A percentile compares a stretch with the other conserved stretches of the same genome.
Conservation (phyloP, 2,888 invertebrate species). For the Acronicta psi region DNA sequence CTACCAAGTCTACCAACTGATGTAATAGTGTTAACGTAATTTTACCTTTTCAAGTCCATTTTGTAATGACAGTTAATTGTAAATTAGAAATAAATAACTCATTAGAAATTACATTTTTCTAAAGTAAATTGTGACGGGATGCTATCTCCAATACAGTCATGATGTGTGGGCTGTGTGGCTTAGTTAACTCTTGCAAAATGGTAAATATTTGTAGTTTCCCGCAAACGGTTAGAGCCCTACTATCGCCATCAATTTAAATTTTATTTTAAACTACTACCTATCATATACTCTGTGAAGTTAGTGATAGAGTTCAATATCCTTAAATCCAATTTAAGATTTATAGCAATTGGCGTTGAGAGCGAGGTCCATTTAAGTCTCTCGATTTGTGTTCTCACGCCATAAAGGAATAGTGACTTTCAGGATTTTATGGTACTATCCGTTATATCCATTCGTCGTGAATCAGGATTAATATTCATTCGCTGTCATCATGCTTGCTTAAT, state of each 20-base stretch:
- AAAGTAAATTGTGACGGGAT: background rate
- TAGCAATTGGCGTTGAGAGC: slow-evolving; percentile 36
- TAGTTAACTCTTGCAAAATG: slow-evolving; percentile 15
- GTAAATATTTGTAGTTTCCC: slow-evolving; percentile 33
- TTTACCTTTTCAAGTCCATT: background rate
- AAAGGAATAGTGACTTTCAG: slow-evolving; percentile 37
- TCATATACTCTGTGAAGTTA: slow-evolving; percentile 18
- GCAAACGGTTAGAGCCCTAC: slow-evolving; percentile 21
- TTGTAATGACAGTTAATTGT: background rate
- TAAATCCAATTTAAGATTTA: slow-evolving; percentile 28
- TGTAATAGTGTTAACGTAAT: background rate
- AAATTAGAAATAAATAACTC: background rate
- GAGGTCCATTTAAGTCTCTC: slow-evolving; percentile 32
- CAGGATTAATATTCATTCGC: slow-evolving; percentile 37
- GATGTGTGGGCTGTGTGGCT: slow-evolving; percentile 1
- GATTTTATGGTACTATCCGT: slow-evolving; percentile 29
- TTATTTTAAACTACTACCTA: slow-evolving; percentile 5
- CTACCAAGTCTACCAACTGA: too few relatives aligned
- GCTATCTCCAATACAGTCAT: background rate
- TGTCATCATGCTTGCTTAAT: slow-evolving; percentile 56
- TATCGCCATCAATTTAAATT: slow-evolving; percentile 8
- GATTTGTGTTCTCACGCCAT: slow-evolving; percentile 47
- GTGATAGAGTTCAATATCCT: slow-evolving; percentile 30
- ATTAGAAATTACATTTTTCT: background rate
- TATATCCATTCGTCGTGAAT: slow-evolving; percentile 22